Percentiles rank a stretch among this genome's conserved stretches.
phyloP scores from a whole-genome alignment of 2,888 invertebrate species.

The Yponomeuta malinellus region DNA sequence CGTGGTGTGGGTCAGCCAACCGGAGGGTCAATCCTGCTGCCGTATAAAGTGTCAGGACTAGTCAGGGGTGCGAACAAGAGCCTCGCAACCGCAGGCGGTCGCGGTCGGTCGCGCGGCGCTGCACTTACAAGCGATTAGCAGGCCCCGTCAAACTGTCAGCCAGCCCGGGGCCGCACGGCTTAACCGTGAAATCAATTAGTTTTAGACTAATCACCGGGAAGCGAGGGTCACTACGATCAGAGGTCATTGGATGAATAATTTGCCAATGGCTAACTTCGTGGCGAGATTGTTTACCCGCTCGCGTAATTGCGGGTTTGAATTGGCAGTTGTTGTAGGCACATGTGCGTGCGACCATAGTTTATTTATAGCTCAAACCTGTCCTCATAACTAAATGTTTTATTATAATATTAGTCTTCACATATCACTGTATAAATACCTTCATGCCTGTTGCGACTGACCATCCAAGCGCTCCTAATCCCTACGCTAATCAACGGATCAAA shows the following conservation, averaged over 20 bases:
- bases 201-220: slow-evolving; percentile 48
- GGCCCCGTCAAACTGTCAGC: slow-evolving; percentile 20
- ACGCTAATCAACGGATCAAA: too few species aligned
- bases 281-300: slow-evolving; percentile 14
- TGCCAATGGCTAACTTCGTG: slow-evolving; percentile 30
- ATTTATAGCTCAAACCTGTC: not conserved
- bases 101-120: slow-evolving; percentile 7
- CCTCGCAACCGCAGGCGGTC: slow-evolving; percentile 8
- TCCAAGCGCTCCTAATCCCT: too few species aligned
- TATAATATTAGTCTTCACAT: too few species aligned
- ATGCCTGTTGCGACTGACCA: too few species aligned
- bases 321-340: not conserved
- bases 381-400: too few species aligned
- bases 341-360: not conserved
- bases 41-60: not conserved
- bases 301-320: slow-evolving; percentile 5
- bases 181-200: slow-evolving; percentile 50
- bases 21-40: not conserved
- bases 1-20: not conserved
- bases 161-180: slow-evolving; percentile 16
- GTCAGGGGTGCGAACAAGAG: not conserved
- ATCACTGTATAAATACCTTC: too few species aligned
- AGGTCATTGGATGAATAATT: slow-evolving; percentile 50
- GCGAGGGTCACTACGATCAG: slow-evolving; percentile 41
- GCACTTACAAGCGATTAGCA: slow-evolving; percentile 27